Base-by-base conservation (phyloP, 1,140 invertebrate species). In the Conus ventricosus region DNA sequence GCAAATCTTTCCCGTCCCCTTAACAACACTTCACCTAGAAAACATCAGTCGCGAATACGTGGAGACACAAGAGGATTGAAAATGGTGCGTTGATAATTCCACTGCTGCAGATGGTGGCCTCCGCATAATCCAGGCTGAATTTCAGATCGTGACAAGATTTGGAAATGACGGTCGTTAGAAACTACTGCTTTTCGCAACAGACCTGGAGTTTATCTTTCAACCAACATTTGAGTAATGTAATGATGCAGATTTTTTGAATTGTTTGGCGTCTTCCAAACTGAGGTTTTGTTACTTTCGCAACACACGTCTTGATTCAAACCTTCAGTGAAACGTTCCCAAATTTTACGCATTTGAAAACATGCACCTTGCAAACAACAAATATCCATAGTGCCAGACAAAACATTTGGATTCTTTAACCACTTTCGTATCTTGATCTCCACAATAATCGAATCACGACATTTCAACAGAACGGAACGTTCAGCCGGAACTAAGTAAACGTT, bases 321-420 rank as follows among this genome's bases (percentile, higher is more conserved):
- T 23, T 55, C 53, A n/a, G 17, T 15, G 20, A 55, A 55, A 8
- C n/a, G 8, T 11, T 83, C 23, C n/a, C 20, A 15, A 54, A 25
- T 5, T 39, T 83, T 83, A 6, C 15, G 0, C 10, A 55, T n/a
- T 51, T 83, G 53, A 6, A 20, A 11, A 8, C 0, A 0, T 83
- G 15, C 5, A n/a, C 53, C 20, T 83, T 5, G 6, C 5, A 5
- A 7, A 54, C 55, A 83, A 83, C 53, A 83, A 13, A n/a, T 83
- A 10, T 20, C 39, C 10, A 55, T 5, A 4, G 1, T 83, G 5
- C 54, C 81, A 4, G 54, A 83, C n/a, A 53, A 53, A n/a, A 53
- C 55, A 0, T 83, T 83, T 86, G 53, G 53, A 81, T 85, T 81
- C 84, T 57, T 63, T 84, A 1, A 51, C 80, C 53, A 7, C 55